These are phyloP conservation scores for Notolabrus celidotus DNA, from an alignment of 2,797 vertebrate species.

Conservation along the genomic window DNA sequence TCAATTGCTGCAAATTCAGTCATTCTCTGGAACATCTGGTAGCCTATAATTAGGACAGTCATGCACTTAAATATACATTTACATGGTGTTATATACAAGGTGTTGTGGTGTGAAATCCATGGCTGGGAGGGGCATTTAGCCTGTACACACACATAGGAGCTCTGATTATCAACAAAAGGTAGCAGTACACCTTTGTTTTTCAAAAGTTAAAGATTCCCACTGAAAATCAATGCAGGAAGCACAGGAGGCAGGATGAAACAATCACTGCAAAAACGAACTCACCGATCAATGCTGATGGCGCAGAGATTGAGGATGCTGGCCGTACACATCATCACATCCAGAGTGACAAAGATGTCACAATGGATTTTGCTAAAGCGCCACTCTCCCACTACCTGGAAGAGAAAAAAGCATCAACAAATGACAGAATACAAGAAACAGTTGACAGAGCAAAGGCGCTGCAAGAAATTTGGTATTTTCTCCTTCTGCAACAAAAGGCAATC, in stretches of 20 bases:
- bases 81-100: not conserved
- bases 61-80: not conserved
- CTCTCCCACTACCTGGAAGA: conserved; percentile 94
- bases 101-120: conserved; percentile 24
- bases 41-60: not conserved
- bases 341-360: conserved; percentile 98
- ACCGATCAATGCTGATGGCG: conserved; percentile 99
- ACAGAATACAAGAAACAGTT: conserved; percentile 48
- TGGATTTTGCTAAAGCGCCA: conserved; percentile 98
- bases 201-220: conserved; percentile 52
- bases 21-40: conserved; percentile 39
- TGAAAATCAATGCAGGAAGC: conserved; percentile 54
- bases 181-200: conserved; percentile 35
- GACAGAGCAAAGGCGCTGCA: conserved; percentile 34
- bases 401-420: conserved; percentile 64
- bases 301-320: conserved; percentile 99
- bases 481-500: conserved; percentile 33
- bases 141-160: conserved; percentile 4
- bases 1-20: conserved; percentile 18
- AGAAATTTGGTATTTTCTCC: conserved; percentile 19
- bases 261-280: conserved; percentile 65
- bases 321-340: conserved; percentile 99
- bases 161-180: conserved; percentile 17
- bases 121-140: conserved; percentile 28
- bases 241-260: conserved; percentile 37